phyloP scores from a whole-genome alignment of 2,797 vertebrate species.

The Taeniopygia guttata region DNA sequence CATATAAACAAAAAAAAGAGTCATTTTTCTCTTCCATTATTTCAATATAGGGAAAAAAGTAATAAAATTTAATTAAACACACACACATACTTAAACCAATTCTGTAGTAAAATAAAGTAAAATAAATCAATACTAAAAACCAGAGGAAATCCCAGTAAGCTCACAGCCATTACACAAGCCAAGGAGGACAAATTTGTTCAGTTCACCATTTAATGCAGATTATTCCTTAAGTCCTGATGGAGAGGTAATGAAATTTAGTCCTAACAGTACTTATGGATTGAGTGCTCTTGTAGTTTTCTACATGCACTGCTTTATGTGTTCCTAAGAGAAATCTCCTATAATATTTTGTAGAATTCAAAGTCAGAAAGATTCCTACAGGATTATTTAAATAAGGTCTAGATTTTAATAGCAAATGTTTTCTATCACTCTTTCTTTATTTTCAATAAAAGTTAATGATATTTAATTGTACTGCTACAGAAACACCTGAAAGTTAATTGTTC shows the following conservation, averaged over 20 bases:
- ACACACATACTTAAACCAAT: rapidly evolving
- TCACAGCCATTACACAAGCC: not conserved
- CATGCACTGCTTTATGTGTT: not conserved
- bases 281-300: not conserved
- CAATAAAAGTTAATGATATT: not conserved
- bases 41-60: not conserved
- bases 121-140: not conserved
- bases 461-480: not conserved
- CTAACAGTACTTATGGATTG: not conserved
- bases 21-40: not conserved
- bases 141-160: not conserved
- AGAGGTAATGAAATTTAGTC: not conserved
- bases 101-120: not conserved
- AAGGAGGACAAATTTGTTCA: not conserved
- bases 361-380: not conserved
- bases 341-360: not conserved
- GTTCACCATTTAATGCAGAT: not conserved
- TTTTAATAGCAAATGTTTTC: not conserved
- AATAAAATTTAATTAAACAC: not conserved
- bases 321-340: not conserved
- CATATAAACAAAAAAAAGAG: not conserved
- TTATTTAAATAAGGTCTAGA: not conserved
- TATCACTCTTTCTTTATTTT: not conserved
- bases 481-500: not conserved
- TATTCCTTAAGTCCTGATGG: not conserved